These are phyloP conservation scores for Cichladusa arquata DNA, from an alignment of 2,113 vertebrate genomes.

Conservation along the genomic window DNA sequence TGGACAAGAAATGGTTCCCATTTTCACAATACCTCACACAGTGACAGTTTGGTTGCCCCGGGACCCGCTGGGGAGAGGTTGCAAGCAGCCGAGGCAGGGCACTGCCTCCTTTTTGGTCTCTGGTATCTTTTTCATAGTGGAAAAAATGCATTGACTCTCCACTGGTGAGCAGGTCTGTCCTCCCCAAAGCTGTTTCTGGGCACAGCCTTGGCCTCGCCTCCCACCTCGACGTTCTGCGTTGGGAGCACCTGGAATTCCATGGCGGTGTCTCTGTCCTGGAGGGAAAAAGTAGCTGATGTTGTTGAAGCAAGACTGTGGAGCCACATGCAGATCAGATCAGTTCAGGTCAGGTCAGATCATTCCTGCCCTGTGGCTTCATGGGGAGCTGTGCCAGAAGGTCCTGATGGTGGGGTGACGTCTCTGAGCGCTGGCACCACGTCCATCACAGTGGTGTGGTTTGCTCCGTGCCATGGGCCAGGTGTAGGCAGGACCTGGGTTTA, in stretches of 20 bases:
- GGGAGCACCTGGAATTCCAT: neutral
- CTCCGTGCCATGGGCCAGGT: fast-evolving
- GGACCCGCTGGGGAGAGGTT: neutral
- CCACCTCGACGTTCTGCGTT: fast-evolving
- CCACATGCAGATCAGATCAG: neutral
- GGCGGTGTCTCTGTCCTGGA: neutral
- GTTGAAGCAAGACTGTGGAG: neutral
- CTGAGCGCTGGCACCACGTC: fast-evolving
- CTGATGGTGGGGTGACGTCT: neutral
- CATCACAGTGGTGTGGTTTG: fast-evolving
- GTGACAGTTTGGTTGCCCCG: constrained; percentile 73
- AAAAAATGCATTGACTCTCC: constrained; percentile 61
- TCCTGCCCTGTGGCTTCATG: fast-evolving
- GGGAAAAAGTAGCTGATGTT: neutral
- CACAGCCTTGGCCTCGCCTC: neutral
- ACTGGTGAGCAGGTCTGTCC: neutral
- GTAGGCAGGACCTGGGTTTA: neutral
- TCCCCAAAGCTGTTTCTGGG: neutral
- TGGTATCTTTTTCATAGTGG: constrained; percentile 71
- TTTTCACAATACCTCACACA: constrained; percentile 87
- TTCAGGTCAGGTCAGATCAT: neutral
- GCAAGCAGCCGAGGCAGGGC: constrained; percentile 53
- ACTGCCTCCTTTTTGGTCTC: constrained; percentile 77
- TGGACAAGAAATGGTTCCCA: constrained; percentile 83
- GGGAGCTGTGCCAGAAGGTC: neutral